Base-by-base conservation (phyloP, 1,140 invertebrate species). In the Cherax quadricarinatus region DNA sequence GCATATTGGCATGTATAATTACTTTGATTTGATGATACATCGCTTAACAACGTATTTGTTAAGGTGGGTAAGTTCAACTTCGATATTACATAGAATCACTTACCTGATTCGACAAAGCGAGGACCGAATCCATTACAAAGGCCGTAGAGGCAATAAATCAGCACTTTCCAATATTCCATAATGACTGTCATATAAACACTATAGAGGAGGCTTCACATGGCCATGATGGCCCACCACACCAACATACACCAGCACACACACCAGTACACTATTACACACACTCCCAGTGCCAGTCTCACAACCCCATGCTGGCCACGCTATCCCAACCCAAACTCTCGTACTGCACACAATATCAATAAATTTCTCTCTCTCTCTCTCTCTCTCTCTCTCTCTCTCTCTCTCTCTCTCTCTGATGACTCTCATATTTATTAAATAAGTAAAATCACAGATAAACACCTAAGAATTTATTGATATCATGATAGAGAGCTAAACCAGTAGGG, bases 91-190 rank as follows among this genome's bases (percentile, higher is more conserved):
- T 41, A 41, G 30, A 41, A 0, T 12, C 21, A 84, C 82, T 84
- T 41, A 84, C 82, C 82, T 84, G 82, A 84, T 48, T 84, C 82
- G 82, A 84, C 53, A 57, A 84, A 41, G 12, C 41, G 57, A n/a
- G 57, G 82, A 62, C 57, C 82, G 62, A 62, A 41, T 24, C 82
- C 82, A 41, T 62, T 57, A 49, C 82, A 41, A 16, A 84, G 41
- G 82, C n/a, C 51, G 82, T 62, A 84, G 57, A 84, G 24, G 82
- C 60, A 84, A 62, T 62, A 62, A 41, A 84, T 48, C n/a, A 84
- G 41, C 57, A 84, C 53, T 62, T 84, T 84, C 82, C 82, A 84
- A 84, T 60, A 62, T 57, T 62, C 62, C 82, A 84, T 84, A 84
- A 84, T 84, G 53, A 57, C 48, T 84, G 82, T 84, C 82, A 62